Conservation (phyloP, 2,113 vertebrate genomes). For the Apeltes quadracus region DNA sequence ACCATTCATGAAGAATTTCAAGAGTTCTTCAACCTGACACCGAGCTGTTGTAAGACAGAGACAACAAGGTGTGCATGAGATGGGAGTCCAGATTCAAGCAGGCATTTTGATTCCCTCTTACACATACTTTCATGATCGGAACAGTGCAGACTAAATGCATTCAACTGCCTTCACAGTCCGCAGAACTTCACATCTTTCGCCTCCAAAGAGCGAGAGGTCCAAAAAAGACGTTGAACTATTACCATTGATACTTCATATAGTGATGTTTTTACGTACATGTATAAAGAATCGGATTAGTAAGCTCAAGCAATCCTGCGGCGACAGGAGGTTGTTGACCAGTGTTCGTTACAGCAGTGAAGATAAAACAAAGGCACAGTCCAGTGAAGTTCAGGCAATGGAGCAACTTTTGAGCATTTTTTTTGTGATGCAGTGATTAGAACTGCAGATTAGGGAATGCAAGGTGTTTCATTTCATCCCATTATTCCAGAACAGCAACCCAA, state of each 20-base stretch:
- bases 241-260: background rate
- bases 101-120: background rate
- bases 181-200: conserved; percentile 5
- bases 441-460: conserved; percentile 15
- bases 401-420: conserved; percentile 21
- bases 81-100: conserved; percentile 7
- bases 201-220: background rate
- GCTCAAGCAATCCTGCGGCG: conserved; percentile 1
- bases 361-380: conserved; percentile 9
- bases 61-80: background rate
- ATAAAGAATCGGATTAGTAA: conserved; percentile 17
- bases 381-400: background rate
- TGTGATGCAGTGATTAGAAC: too few species aligned
- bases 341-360: conserved; percentile 5
- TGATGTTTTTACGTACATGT: conserved; percentile 7
- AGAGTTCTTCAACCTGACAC: background rate
- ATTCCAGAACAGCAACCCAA: background rate
- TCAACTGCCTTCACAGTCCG: background rate
- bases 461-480: background rate
- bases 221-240: background rate
- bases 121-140: background rate
- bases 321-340: background rate
- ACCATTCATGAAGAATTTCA: background rate
- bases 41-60: background rate
- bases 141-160: background rate